phyloP scores from a whole-genome alignment of 2,888 invertebrate species.

The Empis stercorea region DNA sequence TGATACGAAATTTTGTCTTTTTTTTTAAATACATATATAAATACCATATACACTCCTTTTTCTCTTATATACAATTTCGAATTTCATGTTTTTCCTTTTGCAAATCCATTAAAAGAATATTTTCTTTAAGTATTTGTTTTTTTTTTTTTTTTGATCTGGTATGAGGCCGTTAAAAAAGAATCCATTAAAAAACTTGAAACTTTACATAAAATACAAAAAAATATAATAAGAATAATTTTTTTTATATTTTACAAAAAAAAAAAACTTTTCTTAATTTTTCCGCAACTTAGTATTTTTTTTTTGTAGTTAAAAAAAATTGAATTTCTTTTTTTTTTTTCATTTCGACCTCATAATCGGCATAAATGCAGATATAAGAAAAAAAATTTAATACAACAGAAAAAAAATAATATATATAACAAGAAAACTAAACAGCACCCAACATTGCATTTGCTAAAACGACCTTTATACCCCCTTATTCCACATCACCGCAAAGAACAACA shows the following conservation, averaged over 20 bases:
- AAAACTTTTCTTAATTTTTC: neutral
- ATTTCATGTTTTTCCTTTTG: too few species aligned
- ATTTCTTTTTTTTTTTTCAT: neutral
- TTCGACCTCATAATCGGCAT: neutral
- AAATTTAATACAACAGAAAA: neutral
- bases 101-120: neutral
- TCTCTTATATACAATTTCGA: too few species aligned
- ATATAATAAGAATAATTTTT: too few species aligned
- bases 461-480: too few species aligned
- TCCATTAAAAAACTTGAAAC: slow-evolving; percentile 1
- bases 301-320: neutral
- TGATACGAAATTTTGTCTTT: too few species aligned
- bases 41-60: too few species aligned
- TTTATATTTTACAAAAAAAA: neutral
- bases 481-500: too few species aligned
- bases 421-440: neutral
- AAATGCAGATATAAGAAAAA: neutral
- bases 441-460: neutral
- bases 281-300: neutral
- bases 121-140: neutral
- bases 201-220: too few species aligned
- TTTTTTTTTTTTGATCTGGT: neutral
- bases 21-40: too few species aligned
- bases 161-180: neutral
- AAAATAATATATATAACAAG: neutral